These are phyloP conservation scores for Sebastes cheni DNA, from an alignment of 2,797 vertebrate genomes.

Conservation along the genomic window DNA sequence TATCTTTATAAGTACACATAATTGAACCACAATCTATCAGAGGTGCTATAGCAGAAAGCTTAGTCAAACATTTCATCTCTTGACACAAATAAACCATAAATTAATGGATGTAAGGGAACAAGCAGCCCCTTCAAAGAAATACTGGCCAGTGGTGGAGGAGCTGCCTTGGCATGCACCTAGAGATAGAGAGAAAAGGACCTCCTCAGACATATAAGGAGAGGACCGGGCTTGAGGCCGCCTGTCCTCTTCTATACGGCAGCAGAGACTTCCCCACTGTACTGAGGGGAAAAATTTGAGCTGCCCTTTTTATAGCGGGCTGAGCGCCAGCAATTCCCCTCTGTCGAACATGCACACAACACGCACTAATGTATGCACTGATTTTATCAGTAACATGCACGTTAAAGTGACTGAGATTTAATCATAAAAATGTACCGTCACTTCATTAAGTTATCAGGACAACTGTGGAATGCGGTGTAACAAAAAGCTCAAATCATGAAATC, in stretches of 20 bases:
- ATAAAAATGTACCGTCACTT: not conserved
- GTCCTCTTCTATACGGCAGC: conserved; percentile 39
- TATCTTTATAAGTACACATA: not conserved
- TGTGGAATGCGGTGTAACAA: not conserved
- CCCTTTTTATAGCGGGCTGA: conserved; percentile 8
- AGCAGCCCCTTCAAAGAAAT: conserved; percentile 39
- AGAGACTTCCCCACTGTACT: conserved; percentile 14
- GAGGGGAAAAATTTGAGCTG: conserved; percentile 26
- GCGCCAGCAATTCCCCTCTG: not conserved
- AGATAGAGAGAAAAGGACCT: conserved; percentile 49
- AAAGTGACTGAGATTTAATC: not conserved
- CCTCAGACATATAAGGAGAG: conserved; percentile 81
- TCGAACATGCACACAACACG: not conserved
- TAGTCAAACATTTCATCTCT: not conserved
- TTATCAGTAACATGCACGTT: not conserved
- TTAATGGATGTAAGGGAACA: conserved; percentile 25
- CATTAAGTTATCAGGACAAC: not conserved
- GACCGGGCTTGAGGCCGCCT: conserved; percentile 34
- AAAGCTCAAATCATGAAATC: not conserved
- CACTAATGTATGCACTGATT: not conserved
- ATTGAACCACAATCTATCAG: not conserved
- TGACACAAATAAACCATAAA: conserved; percentile 51
- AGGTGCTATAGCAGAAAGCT: not conserved
- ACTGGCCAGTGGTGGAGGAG: conserved; percentile 43
- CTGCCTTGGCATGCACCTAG: conserved; percentile 55